Percentiles rank a stretch among this genome's conserved stretches.
Conservation (phyloP, 2,888 invertebrate genomes). For the Lasius platythorax region DNA sequence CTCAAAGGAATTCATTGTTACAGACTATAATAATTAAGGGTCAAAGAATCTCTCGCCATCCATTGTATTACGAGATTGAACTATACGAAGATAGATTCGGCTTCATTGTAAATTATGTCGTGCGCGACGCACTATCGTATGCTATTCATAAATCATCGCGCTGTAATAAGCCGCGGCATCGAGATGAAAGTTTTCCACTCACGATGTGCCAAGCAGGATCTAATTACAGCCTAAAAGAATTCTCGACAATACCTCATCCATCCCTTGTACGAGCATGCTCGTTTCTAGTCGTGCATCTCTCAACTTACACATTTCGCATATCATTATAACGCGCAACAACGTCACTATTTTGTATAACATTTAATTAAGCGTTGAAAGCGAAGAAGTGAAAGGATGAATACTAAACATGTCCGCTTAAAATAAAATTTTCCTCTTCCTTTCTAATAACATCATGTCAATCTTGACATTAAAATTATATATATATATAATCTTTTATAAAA, state of each 20-base stretch:
- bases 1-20: constrained; percentile 56
- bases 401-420: constrained; percentile 12
- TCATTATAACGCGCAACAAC: constrained; percentile 35
- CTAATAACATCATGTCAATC: constrained; percentile 20
- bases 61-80: constrained; percentile 12
- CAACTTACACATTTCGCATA: constrained; percentile 43
- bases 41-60: not conserved
- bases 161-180: constrained; percentile 41
- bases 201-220: constrained; percentile 41
- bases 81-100: constrained; percentile 7
- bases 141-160: constrained; percentile 54
- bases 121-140: constrained; percentile 37
- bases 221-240: constrained; percentile 41
- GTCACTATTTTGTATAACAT: constrained; percentile 42
- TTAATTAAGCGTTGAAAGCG: constrained; percentile 41
- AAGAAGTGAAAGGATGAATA: constrained; percentile 49
- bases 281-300: constrained; percentile 21
- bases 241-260: constrained; percentile 35
- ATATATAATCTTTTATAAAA: not conserved
- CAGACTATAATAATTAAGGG: constrained; percentile 63
- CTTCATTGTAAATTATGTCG: constrained; percentile 29
- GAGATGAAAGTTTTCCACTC: constrained; percentile 53
- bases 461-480: constrained; percentile 9
- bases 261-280: constrained; percentile 12
- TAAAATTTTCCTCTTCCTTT: constrained; percentile 39